Evolutionary conservation across 2,797 vertebrate genomes (phyloP).

Genomic region (Argya squamiceps): DNA sequence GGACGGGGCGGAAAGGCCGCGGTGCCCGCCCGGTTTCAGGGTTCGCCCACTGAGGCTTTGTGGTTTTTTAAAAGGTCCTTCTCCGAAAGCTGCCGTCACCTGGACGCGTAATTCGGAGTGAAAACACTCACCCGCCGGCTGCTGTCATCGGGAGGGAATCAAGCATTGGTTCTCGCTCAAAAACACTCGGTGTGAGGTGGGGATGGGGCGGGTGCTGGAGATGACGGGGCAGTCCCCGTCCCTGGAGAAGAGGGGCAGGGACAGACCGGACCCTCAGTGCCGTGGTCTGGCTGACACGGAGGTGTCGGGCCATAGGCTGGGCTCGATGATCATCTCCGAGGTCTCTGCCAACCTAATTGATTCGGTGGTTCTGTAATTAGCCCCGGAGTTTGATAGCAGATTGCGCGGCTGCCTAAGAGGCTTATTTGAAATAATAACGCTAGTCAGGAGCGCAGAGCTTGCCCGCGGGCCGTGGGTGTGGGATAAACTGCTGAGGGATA

Average conservation of each 20-base stretch:
- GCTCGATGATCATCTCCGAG: accelerated
- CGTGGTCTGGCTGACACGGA: too few relatives aligned
- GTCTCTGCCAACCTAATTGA: neutral
- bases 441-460: neutral
- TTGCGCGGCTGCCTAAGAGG: neutral
- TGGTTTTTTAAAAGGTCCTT: neutral
- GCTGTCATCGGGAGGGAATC: neutral
- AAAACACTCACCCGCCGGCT: neutral
- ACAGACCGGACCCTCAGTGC: neutral
- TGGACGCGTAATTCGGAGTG: accelerated
- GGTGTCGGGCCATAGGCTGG: neutral
- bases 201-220: neutral
- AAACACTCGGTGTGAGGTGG: neutral
- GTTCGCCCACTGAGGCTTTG: neutral
- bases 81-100: neutral
- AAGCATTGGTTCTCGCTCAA: neutral
- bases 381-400: neutral
- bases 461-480: neutral
- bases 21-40: accelerated
- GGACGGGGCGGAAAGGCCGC: too few relatives aligned
- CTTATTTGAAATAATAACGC: constrained; percentile 19
- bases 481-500: neutral
- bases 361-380: neutral
- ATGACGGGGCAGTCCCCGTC: neutral
- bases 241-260: neutral